Evolutionary conservation across 2,888 invertebrate species (phyloP).

Genomic region (Ormyrus pomaceus): DNA sequence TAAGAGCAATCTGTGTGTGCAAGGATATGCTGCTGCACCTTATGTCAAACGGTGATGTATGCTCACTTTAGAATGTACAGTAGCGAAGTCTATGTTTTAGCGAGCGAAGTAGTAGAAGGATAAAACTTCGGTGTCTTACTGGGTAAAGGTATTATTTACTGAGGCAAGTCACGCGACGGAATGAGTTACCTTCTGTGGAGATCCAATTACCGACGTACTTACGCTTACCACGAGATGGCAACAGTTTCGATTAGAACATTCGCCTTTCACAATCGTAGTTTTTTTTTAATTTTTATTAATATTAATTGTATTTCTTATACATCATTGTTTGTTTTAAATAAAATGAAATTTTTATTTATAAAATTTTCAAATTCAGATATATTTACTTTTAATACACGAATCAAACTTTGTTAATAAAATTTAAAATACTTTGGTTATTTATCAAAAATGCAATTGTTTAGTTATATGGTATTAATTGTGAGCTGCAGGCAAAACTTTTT

Average conservation of each 20-base stretch:
- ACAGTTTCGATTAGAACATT: neutral
- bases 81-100: slow-evolving; percentile 39
- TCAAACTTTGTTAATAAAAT: no score
- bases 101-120: neutral
- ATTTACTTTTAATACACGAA: no score
- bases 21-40: no score
- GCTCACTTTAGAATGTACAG: neutral
- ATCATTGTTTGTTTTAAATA: neutral
- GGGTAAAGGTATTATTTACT: neutral
- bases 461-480: no score
- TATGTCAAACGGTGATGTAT: no score
- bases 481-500: no score
- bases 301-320: neutral
- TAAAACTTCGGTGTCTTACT: neutral
- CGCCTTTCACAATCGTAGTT: no score
- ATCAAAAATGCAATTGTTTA: no score
- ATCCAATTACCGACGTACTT: neutral
- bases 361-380: no score
- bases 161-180: no score
- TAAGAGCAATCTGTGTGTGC: no score
- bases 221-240: neutral
- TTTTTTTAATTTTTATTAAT: neutral
- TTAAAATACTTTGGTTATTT: no score
- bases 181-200: slow-evolving; percentile 26
- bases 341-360: neutral